Base-by-base conservation (phyloP, 2,797 vertebrate genomes). In the Ibycter americanus region DNA sequence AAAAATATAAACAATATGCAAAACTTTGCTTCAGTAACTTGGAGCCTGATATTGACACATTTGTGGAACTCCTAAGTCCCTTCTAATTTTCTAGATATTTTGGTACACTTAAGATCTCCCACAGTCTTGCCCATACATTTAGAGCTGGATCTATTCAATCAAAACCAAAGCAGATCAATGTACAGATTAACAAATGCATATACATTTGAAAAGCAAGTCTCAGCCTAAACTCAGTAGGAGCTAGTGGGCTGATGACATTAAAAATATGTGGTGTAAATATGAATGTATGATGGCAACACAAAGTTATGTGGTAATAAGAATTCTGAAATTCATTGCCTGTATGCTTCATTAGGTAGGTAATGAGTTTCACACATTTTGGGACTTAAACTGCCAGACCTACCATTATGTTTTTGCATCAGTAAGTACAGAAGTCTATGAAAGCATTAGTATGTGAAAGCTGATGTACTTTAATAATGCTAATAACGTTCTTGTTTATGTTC, bases 261-360 rank as follows among this genome's bases (percentile, higher is more conserved):
- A 52, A 59, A 88, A 81, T 94, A 78, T 42, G 46, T 2, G 9
- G 32, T 91, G 84, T 87, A 95, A 95, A 92, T 93, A 92, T 51
- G 88, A 87, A 77, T 47, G 46, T 49, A 40, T 56, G 27, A 44
- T 80, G 54, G 65, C 27, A 92, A 59, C 72, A 81, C 44, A 49
- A 93, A 95, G 52, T 89, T 81, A 80, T 71, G 20, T 93, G 63
- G 56, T 65, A 79, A 58, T 95, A 89, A 94, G 96, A 96, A 95
- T 91, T 84, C 73, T 93, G 84, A 73, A 68, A 91, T 85, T 95
- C 52, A 58, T 81, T 96, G 74, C 40, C 63, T 93, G 32, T 94
- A 77, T 8, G 67, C 85, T 92, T 98, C 97, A 96, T 97, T 97
- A 97, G 22, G 68, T 89, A 95, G 67, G 42, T 95, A 97, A 97